Percentiles rank a stretch among this genome's conserved stretches.
Evolutionary conservation across 2,888 invertebrate species (phyloP).

Genomic region (Caradrina clavipalpis): DNA sequence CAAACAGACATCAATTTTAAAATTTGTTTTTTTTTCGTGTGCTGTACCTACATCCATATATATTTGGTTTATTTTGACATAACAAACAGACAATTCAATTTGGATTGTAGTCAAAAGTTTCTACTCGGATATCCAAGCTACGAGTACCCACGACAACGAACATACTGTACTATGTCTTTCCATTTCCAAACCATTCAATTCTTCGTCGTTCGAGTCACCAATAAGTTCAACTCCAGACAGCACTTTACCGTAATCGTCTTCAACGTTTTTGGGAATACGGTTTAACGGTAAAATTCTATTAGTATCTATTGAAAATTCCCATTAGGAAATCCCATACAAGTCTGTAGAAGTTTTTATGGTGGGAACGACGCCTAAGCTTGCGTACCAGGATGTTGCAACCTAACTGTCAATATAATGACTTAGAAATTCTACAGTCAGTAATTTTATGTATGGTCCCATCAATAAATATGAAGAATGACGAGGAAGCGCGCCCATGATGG

Average conservation of each 20-base stretch:
- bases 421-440: slow-evolving; percentile 6
- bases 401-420: slow-evolving; percentile 26
- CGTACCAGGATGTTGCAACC: slow-evolving; percentile 22
- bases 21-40: no score
- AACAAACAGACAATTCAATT: no score
- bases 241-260: slow-evolving; percentile 44
- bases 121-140: background rate
- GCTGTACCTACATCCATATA: no score
- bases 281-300: slow-evolving; percentile 40
- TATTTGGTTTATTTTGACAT: no score
- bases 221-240: slow-evolving; percentile 17
- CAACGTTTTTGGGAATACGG: slow-evolving; percentile 23
- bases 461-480: slow-evolving; percentile 45
- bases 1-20: no score
- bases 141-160: background rate
- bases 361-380: slow-evolving; percentile 16
- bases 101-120: background rate
- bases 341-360: slow-evolving; percentile 47
- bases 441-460: slow-evolving; percentile 40
- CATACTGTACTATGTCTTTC: background rate
- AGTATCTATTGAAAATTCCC: slow-evolving; percentile 39
- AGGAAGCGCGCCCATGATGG: slow-evolving; percentile 20
- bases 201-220: slow-evolving; percentile 17
- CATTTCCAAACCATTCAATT: slow-evolving; percentile 3
- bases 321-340: slow-evolving; percentile 55